A percentile compares a stretch with the other conserved stretches of the same genome.
phyloP scores from a whole-genome alignment of 2,113 vertebrate genomes.

The Lagopus muta region DNA sequence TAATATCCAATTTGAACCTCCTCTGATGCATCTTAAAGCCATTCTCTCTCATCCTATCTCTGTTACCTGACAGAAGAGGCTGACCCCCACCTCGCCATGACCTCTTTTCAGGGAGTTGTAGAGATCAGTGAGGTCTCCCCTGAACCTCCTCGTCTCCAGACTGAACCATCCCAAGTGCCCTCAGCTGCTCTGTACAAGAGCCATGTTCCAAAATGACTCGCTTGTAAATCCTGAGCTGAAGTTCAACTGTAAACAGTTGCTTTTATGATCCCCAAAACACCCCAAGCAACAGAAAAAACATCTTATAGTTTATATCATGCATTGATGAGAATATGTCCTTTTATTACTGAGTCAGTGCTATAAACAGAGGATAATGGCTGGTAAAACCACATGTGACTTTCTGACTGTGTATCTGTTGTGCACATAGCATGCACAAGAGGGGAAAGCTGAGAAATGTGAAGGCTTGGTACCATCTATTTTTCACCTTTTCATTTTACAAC shows the following conservation, averaged over 20 bases:
- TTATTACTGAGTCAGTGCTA: background rate
- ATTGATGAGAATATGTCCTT: background rate
- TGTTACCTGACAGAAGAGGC: too few relatives aligned
- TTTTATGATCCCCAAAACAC: background rate
- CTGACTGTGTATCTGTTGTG: background rate
- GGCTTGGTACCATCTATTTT: background rate
- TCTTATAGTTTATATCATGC: background rate
- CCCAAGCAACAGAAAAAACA: background rate
- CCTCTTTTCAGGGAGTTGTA: too few relatives aligned
- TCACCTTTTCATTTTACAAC: background rate
- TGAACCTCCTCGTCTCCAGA: too few relatives aligned
- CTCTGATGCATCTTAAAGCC: too few relatives aligned
- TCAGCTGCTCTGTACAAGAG: too few relatives aligned
- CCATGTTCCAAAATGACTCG: background rate
- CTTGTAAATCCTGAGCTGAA: background rate
- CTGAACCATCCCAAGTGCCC: too few relatives aligned
- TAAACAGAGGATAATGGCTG: background rate
- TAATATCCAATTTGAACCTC: too few relatives aligned
- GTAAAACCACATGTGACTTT: background rate
- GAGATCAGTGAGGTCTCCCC: too few relatives aligned
- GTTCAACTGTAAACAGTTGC: background rate
- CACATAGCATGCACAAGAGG: background rate
- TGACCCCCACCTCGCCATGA: too few relatives aligned
- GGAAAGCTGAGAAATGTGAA: background rate
- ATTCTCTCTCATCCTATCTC: too few relatives aligned